Evolutionary conservation across 2,888 invertebrate species (phyloP).

Genomic region (Gasteruption jaculator): DNA sequence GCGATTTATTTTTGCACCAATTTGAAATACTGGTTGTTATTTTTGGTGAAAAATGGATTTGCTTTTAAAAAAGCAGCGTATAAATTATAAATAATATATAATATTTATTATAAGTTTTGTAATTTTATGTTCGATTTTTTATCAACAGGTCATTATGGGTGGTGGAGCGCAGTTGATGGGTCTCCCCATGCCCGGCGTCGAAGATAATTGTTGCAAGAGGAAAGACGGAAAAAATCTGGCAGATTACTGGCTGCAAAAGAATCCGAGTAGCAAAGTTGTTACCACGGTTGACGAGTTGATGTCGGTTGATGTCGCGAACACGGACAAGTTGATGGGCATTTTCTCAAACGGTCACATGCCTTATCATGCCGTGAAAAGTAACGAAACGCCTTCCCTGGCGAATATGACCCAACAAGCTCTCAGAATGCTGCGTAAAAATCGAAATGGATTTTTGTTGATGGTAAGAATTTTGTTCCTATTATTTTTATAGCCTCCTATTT

Average conservation of each 20-base stretch:
- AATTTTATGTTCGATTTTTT: no score
- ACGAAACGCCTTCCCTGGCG: constrained; percentile 55
- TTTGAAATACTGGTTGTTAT: no score
- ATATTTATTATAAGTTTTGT: not conserved
- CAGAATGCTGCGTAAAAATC: constrained; percentile 51
- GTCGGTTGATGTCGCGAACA: constrained; percentile 45
- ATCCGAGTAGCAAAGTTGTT: constrained; percentile 47
- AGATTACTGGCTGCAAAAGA: constrained; percentile 54
- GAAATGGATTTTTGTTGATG: constrained; percentile 57
- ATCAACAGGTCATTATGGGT: constrained; percentile 58
- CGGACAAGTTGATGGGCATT: constrained; percentile 55
- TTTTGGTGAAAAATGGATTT: no score
- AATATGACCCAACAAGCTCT: constrained; percentile 61
- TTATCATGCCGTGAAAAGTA: constrained; percentile 53
- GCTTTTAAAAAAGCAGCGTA: not conserved
- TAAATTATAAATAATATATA: constrained; percentile 3
- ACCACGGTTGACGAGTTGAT: constrained; percentile 48
- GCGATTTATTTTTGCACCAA: no score
- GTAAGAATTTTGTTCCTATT: constrained; percentile 43
- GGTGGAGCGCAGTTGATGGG: constrained; percentile 57
- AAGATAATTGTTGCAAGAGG: constrained; percentile 50
- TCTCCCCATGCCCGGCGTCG: constrained; percentile 27
- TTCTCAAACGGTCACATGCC: constrained; percentile 59
- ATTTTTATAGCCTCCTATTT: not conserved
- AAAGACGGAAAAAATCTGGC: constrained; percentile 58